Evolutionary conservation across 2,797 vertebrate species (phyloP).

Genomic region (Poeciliopsis presidionis): DNA sequence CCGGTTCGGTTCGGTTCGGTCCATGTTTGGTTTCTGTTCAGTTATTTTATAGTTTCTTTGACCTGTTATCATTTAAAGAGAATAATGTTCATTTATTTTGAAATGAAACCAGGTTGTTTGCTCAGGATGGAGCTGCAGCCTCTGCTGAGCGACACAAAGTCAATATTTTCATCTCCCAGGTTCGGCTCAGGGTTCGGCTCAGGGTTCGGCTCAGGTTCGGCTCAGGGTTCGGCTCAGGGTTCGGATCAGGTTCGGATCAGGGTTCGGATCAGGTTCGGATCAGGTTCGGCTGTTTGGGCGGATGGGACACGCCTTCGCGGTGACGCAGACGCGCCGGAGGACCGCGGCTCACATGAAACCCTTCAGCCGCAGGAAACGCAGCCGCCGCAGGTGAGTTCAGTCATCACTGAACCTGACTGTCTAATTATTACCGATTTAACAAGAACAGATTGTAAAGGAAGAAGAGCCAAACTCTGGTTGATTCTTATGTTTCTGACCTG

Average conservation of each 20-base stretch:
- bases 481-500: neutral
- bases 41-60: neutral
- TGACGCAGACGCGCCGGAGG: slow-evolving; percentile 35
- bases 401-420: neutral
- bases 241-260: no score
- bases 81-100: neutral
- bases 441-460: neutral
- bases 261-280: no score
- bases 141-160: slow-evolving; percentile 14
- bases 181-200: no score
- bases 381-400: slow-evolving; percentile 45
- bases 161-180: slow-evolving; percentile 48
- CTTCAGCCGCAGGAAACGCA: slow-evolving; percentile 20
- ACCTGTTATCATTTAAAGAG: neutral
- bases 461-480: neutral
- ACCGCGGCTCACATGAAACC: slow-evolving; percentile 24
- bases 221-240: no score
- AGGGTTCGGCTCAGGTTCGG: no score
- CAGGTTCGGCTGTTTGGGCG: slow-evolving; percentile 46
- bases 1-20: neutral
- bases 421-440: neutral
- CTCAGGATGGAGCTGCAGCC: neutral
- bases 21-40: neutral
- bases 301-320: slow-evolving; percentile 58
- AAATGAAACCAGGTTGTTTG: no score